phyloP scores from a whole-genome alignment of 2,113 vertebrate genomes.

The Peromyscus polionotus region DNA sequence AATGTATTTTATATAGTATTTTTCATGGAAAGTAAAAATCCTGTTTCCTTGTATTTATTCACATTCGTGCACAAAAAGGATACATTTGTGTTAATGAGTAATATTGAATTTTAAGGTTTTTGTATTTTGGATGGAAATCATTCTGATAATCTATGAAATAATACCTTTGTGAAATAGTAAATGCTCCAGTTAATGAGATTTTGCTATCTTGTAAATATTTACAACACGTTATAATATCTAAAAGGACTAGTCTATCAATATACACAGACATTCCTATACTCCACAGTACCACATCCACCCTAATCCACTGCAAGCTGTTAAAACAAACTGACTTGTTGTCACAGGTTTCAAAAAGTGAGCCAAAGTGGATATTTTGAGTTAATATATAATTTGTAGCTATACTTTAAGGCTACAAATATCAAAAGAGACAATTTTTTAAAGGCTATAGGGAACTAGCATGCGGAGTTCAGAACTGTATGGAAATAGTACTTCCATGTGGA shows the following conservation, averaged over 20 bases:
- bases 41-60: slow-evolving; percentile 28
- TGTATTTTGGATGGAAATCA: slow-evolving; percentile 30
- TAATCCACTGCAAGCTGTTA: not conserved
- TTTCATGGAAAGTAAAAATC: slow-evolving; percentile 21
- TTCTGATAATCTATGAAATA: slow-evolving; percentile 33
- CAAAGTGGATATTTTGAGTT: not conserved
- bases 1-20: not conserved
- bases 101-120: slow-evolving; percentile 40
- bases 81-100: slow-evolving; percentile 27
- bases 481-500: slow-evolving; percentile 11
- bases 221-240: not conserved
- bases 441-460: not conserved
- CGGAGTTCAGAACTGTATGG: not conserved
- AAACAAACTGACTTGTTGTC: not conserved
- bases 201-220: not conserved
- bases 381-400: not conserved
- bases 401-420: not conserved
- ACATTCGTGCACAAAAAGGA: slow-evolving; percentile 1
- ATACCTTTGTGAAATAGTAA: slow-evolving; percentile 35
- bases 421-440: not conserved
- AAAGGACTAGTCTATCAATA: not conserved
- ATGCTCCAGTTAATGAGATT: not conserved
- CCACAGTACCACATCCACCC: not conserved
- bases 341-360: not conserved
- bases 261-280: not conserved